Conservation (phyloP, 2,797 vertebrate species). For the Sandelia bainsii region DNA sequence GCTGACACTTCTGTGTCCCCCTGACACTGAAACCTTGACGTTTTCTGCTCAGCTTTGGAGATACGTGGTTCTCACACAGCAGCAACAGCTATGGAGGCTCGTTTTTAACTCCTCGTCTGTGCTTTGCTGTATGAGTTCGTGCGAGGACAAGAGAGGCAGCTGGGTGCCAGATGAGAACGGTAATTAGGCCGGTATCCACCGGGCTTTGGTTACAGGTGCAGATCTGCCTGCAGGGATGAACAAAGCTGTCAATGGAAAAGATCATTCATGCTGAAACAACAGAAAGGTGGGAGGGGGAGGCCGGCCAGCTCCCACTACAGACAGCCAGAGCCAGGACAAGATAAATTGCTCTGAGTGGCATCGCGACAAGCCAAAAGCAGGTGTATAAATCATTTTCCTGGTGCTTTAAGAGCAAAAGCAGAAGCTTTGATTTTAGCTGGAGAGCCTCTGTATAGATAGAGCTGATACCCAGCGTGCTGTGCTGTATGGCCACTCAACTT, state of each 20-base stretch:
- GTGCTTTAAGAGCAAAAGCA: slow-evolving; percentile 52
- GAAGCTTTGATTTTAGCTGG: slow-evolving; percentile 53
- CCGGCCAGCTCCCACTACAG: slow-evolving; percentile 48
- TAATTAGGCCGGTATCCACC: slow-evolving; percentile 79
- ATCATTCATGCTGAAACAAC: slow-evolving; percentile 78
- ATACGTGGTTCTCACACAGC: slow-evolving; percentile 1
- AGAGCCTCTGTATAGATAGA: slow-evolving; percentile 16
- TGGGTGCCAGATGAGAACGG: slow-evolving; percentile 77
- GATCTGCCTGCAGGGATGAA: slow-evolving; percentile 71
- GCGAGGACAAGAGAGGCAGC: slow-evolving; percentile 71
- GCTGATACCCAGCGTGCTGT: not conserved
- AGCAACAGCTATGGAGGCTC: slow-evolving; percentile 42
- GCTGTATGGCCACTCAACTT: slow-evolving; percentile 13
- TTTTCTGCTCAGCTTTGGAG: slow-evolving; percentile 5
- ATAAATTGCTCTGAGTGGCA: slow-evolving; percentile 77
- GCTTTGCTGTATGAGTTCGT: slow-evolving; percentile 68
- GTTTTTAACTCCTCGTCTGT: slow-evolving; percentile 61
- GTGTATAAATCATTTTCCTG: slow-evolving; percentile 72
- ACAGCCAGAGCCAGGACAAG: slow-evolving; percentile 61
- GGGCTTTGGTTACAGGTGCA: slow-evolving; percentile 81
- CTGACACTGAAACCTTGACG: slow-evolving; percentile 50
- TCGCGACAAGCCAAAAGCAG: slow-evolving; percentile 64
- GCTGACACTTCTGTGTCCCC: slow-evolving; percentile 2
- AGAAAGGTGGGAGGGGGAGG: slow-evolving; percentile 51
- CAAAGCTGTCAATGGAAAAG: slow-evolving; percentile 78